Base-by-base conservation (phyloP, 2,888 invertebrate genomes). In the Thereva nobilitata region DNA sequence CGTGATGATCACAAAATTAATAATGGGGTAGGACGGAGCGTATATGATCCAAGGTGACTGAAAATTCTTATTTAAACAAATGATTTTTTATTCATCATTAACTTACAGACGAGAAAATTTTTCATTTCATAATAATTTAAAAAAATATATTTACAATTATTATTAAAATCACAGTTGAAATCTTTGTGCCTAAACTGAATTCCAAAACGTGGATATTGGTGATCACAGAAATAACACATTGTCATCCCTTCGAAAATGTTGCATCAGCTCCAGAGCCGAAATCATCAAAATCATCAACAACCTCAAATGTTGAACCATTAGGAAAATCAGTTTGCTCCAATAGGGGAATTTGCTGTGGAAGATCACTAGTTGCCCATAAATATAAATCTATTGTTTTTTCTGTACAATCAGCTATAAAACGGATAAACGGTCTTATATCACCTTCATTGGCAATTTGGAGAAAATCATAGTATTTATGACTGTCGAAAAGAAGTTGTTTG, bases 391-490 rank as follows among this genome's bases (percentile, higher is more conserved):
- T 79, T 0, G 94, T 95, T 72, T 90, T 87, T 76, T 95, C 95
- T 0, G 96, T 94, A 76, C 93, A 93, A 74, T 93, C 91, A 0
- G 95, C 96, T 74, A 98, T 95, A 79, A 98, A 98, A 71, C 98
- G 87, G 1, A 97, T 90, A 82, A 98, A 98, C 0, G 97, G 97
- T 54, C 97, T 84, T 4, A 97, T 89, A 78, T 98, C 97, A 0
- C 98, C 98, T 73, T 91, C 89, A 76, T 98, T 97, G 0, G 95
- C 97, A 6, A 91, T 84, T 78, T 95, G 91, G 40, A 98, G 83
- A 72, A 91, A 89, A 74, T 95, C 90, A 78, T 97, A 97, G 80
- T 93, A 93, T 67, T 90, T 86, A 74, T 91, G 89, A 12, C 89
- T 82, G 64, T 42, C 74, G 74, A 55, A 64, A 65, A 57, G 67